Conservation (phyloP, 2,888 invertebrate species). For the Apantesis nais region DNA sequence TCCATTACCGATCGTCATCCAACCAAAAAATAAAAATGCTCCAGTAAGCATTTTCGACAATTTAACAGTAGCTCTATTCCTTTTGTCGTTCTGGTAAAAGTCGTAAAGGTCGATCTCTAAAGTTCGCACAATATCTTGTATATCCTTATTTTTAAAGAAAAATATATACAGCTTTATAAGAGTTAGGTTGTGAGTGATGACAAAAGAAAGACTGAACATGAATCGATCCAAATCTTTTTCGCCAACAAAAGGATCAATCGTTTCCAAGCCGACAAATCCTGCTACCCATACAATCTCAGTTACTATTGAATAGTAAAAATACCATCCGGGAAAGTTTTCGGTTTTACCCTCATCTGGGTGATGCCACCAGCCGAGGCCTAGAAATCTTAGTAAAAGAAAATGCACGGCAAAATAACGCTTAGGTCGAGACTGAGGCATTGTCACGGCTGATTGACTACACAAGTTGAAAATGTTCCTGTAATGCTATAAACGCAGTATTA, state of each 20-base stretch:
- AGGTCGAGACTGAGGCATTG: slow-evolving; percentile 56
- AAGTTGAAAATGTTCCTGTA: slow-evolving; percentile 21
- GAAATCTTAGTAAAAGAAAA: slow-evolving; percentile 67
- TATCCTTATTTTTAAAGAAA: slow-evolving; percentile 72
- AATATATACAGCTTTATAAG: slow-evolving; percentile 76
- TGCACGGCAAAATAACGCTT: slow-evolving; percentile 71
- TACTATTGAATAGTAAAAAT: slow-evolving; percentile 71
- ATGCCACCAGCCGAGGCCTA: slow-evolving; percentile 82
- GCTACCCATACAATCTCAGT: slow-evolving; percentile 76
- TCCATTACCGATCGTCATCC: slow-evolving; percentile 76
- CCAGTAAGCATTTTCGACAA: slow-evolving; percentile 67
- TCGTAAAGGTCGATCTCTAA: slow-evolving; percentile 69
- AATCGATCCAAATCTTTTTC: slow-evolving; percentile 77
- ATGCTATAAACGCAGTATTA: slow-evolving; percentile 4
- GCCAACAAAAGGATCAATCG: slow-evolving; percentile 79
- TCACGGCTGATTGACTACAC: slow-evolving; percentile 14
- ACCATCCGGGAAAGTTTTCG: slow-evolving; percentile 71
- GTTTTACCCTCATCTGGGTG: slow-evolving; percentile 72
- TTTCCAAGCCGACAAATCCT: slow-evolving; percentile 78
- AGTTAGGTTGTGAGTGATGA: slow-evolving; percentile 79
- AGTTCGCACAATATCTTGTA: slow-evolving; percentile 73
- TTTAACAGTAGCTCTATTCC: slow-evolving; percentile 64
- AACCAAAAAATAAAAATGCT: slow-evolving; percentile 75
- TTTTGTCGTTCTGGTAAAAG: slow-evolving; percentile 71
- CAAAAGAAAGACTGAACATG: slow-evolving; percentile 81